Evolutionary conservation across 2,888 invertebrate genomes (phyloP), one percentile per base, ranked within the genome.

Genomic region (Orthosia gracilis): DNA sequence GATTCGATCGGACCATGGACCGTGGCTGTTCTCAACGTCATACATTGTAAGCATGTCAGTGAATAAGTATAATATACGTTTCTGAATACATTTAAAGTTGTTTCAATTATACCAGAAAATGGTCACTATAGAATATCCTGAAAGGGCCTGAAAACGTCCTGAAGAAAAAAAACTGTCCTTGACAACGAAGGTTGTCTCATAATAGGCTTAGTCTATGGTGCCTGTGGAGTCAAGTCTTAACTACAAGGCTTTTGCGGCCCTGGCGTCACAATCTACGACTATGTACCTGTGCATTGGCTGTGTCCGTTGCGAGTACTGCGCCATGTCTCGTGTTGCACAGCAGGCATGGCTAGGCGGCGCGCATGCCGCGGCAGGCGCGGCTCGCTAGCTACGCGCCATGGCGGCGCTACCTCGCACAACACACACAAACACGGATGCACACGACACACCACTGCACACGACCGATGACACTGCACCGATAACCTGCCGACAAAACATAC

Each of bases 201-300:
- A 62, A 1, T n/a, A 49, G 23, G 47, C 12, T 26, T 50, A 15
- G 3, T 4, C 23, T 15, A 15, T 49, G 61, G 26, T 58, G 26
- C 57, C 47, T 62, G 4, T 76, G 69, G 50, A 62, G 54, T 54
- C 40, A 68, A 69, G 50, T 47, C 59, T 59, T 26, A 47, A 47
- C 2, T 17, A 3, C 18, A 18, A 18, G 13, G 13, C 21, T 23
- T 23, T 18, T 12, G 21, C 15, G 13, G 11, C 18, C 26, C 23
- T 59, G 45, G 47, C 3, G 21, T 23, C 18, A 40, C 17, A 23
- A 57, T 50, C 13, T 73, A 61, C 13, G 49, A 26, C 45, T 74
- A 54, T 83, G 77, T 88, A 96, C 96, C 96, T 96, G 96, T 96
- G 96, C 96, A 96, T 96, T 92, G 96, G 96, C 96, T 96, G 96